Percentiles rank a stretch among this genome's conserved stretches.
Evolutionary conservation across 64 coral and sea anemone genomes (phyloP).

Genomic region (Cladopsammia gracilis): DNA sequence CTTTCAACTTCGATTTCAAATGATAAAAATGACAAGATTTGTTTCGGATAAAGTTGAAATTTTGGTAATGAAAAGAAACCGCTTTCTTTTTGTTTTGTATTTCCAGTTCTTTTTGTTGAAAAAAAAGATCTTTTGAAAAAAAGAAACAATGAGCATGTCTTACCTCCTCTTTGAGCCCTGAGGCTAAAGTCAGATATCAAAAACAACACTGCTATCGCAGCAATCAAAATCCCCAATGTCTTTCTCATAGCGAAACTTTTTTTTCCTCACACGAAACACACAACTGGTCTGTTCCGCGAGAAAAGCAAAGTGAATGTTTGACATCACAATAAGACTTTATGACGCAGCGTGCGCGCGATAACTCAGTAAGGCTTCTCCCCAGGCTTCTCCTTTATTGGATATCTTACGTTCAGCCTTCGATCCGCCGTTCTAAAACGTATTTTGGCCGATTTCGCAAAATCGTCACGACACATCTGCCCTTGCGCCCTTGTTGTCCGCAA

Average conservation of each 20-base stretch:
- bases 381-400: too few relatives aligned
- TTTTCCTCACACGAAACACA: background rate
- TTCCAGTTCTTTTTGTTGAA: too few relatives aligned
- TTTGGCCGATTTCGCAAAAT: too few relatives aligned
- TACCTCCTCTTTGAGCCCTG: background rate
- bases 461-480: too few relatives aligned
- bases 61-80: too few relatives aligned
- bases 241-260: background rate
- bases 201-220: background rate
- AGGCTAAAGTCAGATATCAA: background rate
- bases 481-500: too few relatives aligned
- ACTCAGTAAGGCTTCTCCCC: background rate
- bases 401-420: background rate
- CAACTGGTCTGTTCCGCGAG: background rate
- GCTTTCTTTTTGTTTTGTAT: too few relatives aligned
- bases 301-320: background rate
- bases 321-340: background rate
- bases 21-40: too few relatives aligned
- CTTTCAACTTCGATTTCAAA: too few relatives aligned
- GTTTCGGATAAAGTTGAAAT: too few relatives aligned
- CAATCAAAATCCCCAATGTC: background rate
- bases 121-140: background rate
- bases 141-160: background rate
- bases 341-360: background rate
- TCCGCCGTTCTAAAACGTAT: too few relatives aligned